These are phyloP conservation scores for Dilophus febrilis DNA, from an alignment of 2,888 invertebrate species.

Conservation along the genomic window DNA sequence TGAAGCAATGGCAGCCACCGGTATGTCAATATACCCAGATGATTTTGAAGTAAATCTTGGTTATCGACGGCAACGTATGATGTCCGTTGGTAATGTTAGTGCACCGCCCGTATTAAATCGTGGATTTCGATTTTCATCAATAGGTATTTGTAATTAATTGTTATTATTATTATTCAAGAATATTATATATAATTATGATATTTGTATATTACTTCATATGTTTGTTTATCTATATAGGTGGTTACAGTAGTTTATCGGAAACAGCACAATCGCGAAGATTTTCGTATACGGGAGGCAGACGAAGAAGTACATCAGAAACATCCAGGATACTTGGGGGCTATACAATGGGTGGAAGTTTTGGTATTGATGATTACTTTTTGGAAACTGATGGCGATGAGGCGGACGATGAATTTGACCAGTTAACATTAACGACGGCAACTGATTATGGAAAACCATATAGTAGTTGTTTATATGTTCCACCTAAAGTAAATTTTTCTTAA, in stretches of 20 bases:
- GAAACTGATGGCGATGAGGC: constrained; percentile 30
- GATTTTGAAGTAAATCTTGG: constrained; percentile 31
- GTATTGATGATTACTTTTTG: constrained; percentile 29
- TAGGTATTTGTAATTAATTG: constrained; percentile 25
- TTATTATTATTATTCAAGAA: too few species aligned
- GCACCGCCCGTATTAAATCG: constrained; percentile 35
- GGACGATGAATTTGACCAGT: constrained; percentile 33
- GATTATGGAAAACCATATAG: constrained; percentile 21
- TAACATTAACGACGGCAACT: constrained; percentile 20
- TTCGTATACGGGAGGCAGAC: constrained; percentile 32
- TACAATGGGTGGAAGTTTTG: constrained; percentile 30
- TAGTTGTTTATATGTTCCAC: constrained; percentile 26
- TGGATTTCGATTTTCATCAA: constrained; percentile 40
- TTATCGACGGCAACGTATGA: constrained; percentile 35
- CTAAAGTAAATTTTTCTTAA: constrained; percentile 19
- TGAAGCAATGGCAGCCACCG: constrained; percentile 54
- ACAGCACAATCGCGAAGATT: constrained; percentile 39
- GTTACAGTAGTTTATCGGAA: constrained; percentile 54
- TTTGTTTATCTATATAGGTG: constrained; percentile 33
- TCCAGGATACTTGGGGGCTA: constrained; percentile 29
- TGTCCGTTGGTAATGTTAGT: constrained; percentile 51
- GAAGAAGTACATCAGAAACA: constrained; percentile 44
- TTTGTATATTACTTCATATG: too few species aligned
- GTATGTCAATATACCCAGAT: constrained; percentile 32
- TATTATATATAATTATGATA: too few species aligned